Conservation (phyloP, 2,113 vertebrate species). For the Hymenochirus boettgeri region DNA sequence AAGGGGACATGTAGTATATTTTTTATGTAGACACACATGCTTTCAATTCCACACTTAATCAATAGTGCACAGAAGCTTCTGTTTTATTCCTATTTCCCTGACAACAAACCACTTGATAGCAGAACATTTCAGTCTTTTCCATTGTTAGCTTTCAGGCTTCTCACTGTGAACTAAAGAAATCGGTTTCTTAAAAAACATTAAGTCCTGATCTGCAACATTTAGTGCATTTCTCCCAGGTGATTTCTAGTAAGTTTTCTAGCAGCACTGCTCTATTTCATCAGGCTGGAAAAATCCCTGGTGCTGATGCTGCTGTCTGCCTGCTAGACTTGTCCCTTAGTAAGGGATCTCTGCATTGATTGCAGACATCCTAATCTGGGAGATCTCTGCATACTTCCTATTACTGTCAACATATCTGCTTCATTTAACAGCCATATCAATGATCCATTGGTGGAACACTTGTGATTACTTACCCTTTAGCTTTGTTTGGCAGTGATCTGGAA, state of each 20-base stretch:
- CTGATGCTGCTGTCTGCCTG: constrained; percentile 4
- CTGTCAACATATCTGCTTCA: not conserved
- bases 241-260: not conserved
- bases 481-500: not conserved
- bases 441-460: not conserved
- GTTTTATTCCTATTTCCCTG: not conserved
- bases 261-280: not conserved
- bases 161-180: not conserved
- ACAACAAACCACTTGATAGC: not conserved
- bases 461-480: constrained; percentile 13
- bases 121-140: not conserved
- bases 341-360: constrained; percentile 11
- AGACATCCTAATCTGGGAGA: not conserved
- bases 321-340: constrained; percentile 27
- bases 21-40: not conserved
- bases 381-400: not conserved
- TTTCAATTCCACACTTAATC: not conserved
- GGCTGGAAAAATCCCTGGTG: not conserved
- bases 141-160: not conserved
- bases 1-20: constrained; percentile 30
- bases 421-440: not conserved
- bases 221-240: not conserved
- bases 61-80: not conserved
- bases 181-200: not conserved
- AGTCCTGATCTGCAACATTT: not conserved